These are phyloP conservation scores for Drosophila planitibia DNA, from an alignment of 2,888 invertebrate species.

Conservation along the genomic window DNA sequence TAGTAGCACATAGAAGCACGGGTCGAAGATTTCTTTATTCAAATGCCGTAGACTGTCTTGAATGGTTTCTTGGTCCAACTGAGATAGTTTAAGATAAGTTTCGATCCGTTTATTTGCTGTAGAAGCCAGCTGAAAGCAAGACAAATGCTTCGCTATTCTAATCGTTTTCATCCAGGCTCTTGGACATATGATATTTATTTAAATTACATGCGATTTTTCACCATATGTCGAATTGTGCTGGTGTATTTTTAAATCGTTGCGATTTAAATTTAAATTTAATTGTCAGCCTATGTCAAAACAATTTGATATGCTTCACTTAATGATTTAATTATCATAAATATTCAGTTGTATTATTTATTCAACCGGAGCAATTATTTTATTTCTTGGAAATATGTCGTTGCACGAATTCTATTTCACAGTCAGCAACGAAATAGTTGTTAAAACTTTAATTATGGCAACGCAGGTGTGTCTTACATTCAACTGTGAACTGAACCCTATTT, in stretches of 20 bases:
- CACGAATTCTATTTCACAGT: background rate
- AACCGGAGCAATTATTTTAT: background rate
- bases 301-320: background rate
- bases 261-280: background rate
- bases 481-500: background rate
- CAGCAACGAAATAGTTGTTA: background rate
- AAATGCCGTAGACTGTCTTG: background rate
- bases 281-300: background rate
- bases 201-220: background rate
- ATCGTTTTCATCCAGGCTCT: background rate
- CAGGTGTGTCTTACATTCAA: slow-evolving; percentile 5
- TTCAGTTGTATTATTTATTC: background rate
- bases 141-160: background rate
- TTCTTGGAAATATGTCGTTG: background rate
- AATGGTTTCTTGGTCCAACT: background rate
- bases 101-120: background rate
- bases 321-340: slow-evolving; percentile 3
- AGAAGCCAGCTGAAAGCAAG: background rate
- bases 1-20: too few species aligned
- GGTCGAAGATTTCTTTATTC: too few species aligned
- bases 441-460: slow-evolving; percentile 6
- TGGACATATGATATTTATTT: background rate
- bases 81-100: background rate
- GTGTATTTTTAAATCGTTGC: background rate
- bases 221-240: background rate